Evolutionary conservation across 1,140 invertebrate genomes (phyloP).

Genomic region (Lamellibrachia luymesi): DNA sequence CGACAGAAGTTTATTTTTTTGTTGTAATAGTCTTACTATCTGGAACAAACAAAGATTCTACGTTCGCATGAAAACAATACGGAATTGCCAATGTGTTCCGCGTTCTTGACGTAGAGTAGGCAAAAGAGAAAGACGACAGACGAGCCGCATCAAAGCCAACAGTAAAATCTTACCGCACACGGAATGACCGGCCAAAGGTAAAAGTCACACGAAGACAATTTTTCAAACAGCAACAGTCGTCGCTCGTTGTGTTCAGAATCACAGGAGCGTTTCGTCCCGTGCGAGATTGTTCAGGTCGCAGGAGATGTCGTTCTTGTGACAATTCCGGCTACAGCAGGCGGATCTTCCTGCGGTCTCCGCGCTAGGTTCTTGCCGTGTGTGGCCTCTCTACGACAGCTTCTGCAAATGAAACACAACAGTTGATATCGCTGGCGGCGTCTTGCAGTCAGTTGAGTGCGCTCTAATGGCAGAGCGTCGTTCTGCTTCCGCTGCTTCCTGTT

Average conservation of each 20-base stretch:
- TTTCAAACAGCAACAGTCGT: too few species aligned
- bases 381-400: neutral
- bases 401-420: neutral
- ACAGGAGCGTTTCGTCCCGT: neutral
- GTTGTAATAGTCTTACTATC: neutral
- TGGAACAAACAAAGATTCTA: neutral
- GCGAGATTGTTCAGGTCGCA: too few species aligned
- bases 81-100: neutral
- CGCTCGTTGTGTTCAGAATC: neutral
- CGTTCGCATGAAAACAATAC: too few species aligned
- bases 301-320: too few species aligned
- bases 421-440: neutral
- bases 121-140: neutral
- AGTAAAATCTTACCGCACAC: neutral
- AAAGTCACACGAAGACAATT: neutral
- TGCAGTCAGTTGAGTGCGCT: neutral
- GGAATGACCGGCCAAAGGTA: neutral
- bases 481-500: neutral
- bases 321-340: too few species aligned
- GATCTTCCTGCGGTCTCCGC: too few species aligned
- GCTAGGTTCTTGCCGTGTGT: neutral
- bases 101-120: neutral
- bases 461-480: neutral
- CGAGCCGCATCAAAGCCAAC: neutral
- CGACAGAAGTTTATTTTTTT: neutral